Evolutionary conservation across 2,113 vertebrate genomes (phyloP).

Genomic region (Phylloscopus trochilus): DNA sequence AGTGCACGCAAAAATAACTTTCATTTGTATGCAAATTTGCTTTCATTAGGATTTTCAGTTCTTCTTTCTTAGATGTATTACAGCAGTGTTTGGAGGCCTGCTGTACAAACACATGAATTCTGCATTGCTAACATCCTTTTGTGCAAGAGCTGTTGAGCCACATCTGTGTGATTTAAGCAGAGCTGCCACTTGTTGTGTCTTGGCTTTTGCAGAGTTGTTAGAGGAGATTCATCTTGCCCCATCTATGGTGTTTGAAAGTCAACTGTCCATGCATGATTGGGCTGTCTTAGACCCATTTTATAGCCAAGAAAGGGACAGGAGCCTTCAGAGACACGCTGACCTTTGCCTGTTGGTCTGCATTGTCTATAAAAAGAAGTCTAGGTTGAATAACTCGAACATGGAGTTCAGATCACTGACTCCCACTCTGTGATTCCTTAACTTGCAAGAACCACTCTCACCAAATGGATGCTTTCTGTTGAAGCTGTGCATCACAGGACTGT

Average conservation of each 20-base stretch:
- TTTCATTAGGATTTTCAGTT: slow-evolving; percentile 55
- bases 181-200: background rate
- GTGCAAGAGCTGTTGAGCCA: background rate
- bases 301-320: background rate
- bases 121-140: background rate
- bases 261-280: background rate
- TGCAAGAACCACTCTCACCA: background rate
- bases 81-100: slow-evolving; percentile 12
- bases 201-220: background rate
- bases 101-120: slow-evolving; percentile 35
- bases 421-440: background rate
- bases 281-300: background rate
- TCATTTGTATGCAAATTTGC: slow-evolving; percentile 60
- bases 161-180: background rate
- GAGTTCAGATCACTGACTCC: background rate
- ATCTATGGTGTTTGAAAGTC: fast-evolving
- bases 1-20: slow-evolving; percentile 43
- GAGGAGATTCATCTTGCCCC: background rate
- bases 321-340: background rate
- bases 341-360: background rate
- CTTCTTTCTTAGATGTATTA: slow-evolving; percentile 45
- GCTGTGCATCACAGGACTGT: background rate
- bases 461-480: background rate
- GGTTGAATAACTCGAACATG: background rate
- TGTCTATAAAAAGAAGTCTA: background rate